Evolutionary conservation across 2,888 invertebrate species (phyloP).

Genomic region (Drosophila atroscutellata): DNA sequence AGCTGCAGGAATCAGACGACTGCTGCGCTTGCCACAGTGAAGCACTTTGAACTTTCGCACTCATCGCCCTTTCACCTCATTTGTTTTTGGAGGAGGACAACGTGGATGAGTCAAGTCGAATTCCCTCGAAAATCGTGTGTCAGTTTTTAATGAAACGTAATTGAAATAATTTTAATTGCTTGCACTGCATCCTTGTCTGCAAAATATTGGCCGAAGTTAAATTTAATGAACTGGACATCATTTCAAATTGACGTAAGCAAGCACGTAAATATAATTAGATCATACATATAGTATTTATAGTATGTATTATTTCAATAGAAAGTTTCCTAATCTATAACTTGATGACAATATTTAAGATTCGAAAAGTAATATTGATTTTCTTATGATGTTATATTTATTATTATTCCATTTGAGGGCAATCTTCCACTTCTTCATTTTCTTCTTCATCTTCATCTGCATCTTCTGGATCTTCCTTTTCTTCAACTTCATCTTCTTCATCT

Average conservation of each 20-base stretch:
- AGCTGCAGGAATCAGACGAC: conserved; percentile 30
- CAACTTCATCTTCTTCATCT: not conserved
- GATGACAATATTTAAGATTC: not conserved
- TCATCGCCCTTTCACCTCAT: conserved; percentile 26
- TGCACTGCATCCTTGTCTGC: conserved; percentile 32
- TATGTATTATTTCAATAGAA: not conserved
- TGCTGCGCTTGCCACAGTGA: conserved; percentile 32
- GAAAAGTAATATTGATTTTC: not conserved
- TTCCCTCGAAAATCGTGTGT: conserved; percentile 56
- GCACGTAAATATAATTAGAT: not conserved
- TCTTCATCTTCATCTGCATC: not conserved
- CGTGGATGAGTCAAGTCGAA: conserved; percentile 4
- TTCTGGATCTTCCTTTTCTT: not conserved
- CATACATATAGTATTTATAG: not conserved
- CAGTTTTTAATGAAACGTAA: conserved; percentile 72
- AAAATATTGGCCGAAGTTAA: conserved; percentile 15
- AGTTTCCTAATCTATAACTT: not conserved
- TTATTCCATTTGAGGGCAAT: not conserved
- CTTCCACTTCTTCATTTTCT: not conserved
- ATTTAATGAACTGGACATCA: conserved; percentile 30
- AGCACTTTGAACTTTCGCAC: conserved; percentile 61
- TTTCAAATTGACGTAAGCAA: not conserved
- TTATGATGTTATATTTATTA: not conserved
- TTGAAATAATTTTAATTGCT: conserved; percentile 68
- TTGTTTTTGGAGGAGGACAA: conserved; percentile 2